A percentile compares a stretch with the other conserved stretches of the same genome.
Conservation (phyloP, 2,888 invertebrate genomes). For the Amorpha juglandis region DNA sequence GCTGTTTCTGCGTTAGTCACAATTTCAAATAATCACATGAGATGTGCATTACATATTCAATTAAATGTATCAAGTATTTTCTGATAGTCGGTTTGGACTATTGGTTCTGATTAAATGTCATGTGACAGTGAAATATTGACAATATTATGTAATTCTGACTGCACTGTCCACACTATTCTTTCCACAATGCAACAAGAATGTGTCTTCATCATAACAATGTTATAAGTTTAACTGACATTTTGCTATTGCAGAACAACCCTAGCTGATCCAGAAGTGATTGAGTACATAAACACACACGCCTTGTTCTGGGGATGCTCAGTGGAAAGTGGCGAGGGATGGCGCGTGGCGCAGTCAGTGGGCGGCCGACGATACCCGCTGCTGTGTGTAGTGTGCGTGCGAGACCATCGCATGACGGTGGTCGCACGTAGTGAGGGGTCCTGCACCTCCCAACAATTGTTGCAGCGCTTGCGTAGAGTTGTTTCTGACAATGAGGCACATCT, state of each 20-base stretch:
- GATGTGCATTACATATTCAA: too few relatives aligned
- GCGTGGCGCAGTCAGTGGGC: slow-evolving; percentile 94
- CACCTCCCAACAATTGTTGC: slow-evolving; percentile 87
- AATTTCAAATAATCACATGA: too few relatives aligned
- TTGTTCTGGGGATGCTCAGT: slow-evolving; percentile 98
- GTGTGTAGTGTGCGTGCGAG: slow-evolving; percentile 94
- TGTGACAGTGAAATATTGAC: too few relatives aligned
- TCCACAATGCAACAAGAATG: background rate
- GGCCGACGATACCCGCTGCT: slow-evolving; percentile 93
- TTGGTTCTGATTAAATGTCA: too few relatives aligned
- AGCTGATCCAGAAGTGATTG: slow-evolving; percentile 88
- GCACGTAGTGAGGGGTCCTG: slow-evolving; percentile 95
- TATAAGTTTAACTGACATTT: background rate
- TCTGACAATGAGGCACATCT: slow-evolving; percentile 94
- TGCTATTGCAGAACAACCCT: slow-evolving; percentile 88
- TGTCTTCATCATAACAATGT: background rate
- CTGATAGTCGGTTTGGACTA: too few relatives aligned
- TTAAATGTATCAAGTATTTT: too few relatives aligned
- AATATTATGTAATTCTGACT: too few relatives aligned
- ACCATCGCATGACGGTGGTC: slow-evolving; percentile 96
- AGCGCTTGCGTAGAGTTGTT: slow-evolving; percentile 90
- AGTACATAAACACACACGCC: slow-evolving; percentile 92
- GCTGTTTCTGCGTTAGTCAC: too few relatives aligned
- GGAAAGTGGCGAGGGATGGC: slow-evolving; percentile 94
- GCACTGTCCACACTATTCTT: too few relatives aligned